A percentile compares a stretch with the other conserved stretches of the same genome.
Conservation (phyloP, 2,888 invertebrate species). For the Callinectes sapidus region DNA sequence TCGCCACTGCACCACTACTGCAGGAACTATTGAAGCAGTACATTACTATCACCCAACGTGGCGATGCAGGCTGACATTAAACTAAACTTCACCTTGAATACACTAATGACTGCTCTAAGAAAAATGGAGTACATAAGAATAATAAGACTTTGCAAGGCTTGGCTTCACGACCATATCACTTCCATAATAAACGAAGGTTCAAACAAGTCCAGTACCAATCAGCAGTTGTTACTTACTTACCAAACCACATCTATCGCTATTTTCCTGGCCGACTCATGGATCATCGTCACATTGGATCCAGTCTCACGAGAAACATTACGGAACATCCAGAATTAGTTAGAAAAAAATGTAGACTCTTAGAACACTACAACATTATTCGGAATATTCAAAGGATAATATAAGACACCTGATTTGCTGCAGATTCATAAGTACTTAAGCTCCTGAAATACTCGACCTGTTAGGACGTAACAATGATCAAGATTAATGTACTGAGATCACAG, state of each 20-base stretch:
- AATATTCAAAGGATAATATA: no score
- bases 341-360: neutral
- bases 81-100: neutral
- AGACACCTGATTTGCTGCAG: neutral
- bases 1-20: neutral
- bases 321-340: neutral
- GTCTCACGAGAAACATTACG: neutral
- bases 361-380: neutral
- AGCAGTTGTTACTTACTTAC: neutral
- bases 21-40: neutral
- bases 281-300: neutral
- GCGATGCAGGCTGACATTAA: neutral
- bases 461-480: neutral
- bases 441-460: neutral
- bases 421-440: neutral
- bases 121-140: neutral
- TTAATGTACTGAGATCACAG: neutral
- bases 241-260: neutral
- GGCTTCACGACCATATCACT: neutral
- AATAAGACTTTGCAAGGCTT: neutral
- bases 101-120: neutral
- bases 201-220: neutral
- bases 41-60: neutral
- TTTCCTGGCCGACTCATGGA: neutral
- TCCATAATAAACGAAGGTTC: neutral